Percentiles rank a stretch among this genome's conserved stretches.
Evolutionary conservation across 2,888 invertebrate genomes (phyloP).

Genomic region (Eupithecia pulchellata): DNA sequence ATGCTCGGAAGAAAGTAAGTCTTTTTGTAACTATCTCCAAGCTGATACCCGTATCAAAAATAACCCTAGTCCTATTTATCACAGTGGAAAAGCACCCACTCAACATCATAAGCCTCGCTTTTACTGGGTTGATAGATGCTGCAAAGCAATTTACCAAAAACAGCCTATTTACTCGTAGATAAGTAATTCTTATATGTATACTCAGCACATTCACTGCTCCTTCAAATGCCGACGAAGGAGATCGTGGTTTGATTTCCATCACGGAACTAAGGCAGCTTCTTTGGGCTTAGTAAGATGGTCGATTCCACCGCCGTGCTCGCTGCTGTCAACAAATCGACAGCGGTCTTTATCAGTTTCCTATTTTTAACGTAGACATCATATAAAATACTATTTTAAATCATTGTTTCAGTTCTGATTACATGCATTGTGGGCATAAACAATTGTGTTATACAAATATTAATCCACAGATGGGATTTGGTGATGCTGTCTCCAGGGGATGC

Average conservation of each 20-base stretch:
- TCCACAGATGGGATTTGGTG: slow-evolving; percentile 48
- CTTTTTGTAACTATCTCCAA: neutral
- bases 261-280: no score
- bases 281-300: neutral
- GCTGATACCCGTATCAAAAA: neutral
- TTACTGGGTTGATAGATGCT: neutral
- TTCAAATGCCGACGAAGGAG: no score
- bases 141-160: neutral
- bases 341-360: neutral
- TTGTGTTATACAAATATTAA: slow-evolving; percentile 67
- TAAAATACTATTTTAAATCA: neutral
- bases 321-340: neutral
- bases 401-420: slow-evolving; percentile 62
- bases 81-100: neutral
- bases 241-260: no score
- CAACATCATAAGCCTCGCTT: neutral
- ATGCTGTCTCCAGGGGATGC: slow-evolving; percentile 65
- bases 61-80: neutral
- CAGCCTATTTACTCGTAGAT: no score
- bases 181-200: no score
- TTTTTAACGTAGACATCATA: neutral
- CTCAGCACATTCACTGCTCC: no score
- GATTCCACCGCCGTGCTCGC: neutral
- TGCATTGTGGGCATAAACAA: slow-evolving; percentile 61
- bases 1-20: slow-evolving; percentile 61